Evolutionary conservation across 2,888 invertebrate species (phyloP).

Genomic region (Drosophila mimetica): DNA sequence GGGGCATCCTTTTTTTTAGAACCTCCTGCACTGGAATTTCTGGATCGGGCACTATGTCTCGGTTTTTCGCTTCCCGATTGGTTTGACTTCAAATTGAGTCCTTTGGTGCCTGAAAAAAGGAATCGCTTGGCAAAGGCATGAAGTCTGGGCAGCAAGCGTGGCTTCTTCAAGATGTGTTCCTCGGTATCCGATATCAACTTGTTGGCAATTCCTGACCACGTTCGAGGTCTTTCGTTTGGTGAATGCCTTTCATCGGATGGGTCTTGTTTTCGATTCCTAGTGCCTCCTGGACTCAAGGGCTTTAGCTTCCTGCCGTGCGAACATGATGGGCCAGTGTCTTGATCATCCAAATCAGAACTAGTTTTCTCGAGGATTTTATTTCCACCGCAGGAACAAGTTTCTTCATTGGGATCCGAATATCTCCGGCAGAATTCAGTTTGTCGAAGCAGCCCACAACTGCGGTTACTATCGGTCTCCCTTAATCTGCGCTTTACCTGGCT

Average conservation of each 20-base stretch:
- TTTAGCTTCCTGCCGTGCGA: background rate
- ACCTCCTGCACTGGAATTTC: background rate
- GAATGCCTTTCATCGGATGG: background rate
- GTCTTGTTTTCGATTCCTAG: background rate
- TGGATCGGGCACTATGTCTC: background rate
- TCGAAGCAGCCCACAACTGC: background rate
- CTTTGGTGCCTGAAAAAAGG: background rate
- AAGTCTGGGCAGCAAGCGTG: slow-evolving; percentile 11
- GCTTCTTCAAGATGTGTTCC: background rate
- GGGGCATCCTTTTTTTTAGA: background rate
- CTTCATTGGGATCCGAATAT: background rate
- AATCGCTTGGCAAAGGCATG: slow-evolving; percentile 12
- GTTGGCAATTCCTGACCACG: background rate
- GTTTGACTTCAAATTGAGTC: background rate
- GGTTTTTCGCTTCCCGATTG: background rate
- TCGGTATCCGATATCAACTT: background rate
- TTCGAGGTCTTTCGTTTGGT: background rate
- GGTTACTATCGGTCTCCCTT: background rate
- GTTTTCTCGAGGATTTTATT: no score
- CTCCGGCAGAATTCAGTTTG: background rate
- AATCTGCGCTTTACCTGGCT: background rate
- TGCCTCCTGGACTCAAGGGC: background rate
- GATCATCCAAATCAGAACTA: background rate
- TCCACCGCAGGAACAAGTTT: background rate
- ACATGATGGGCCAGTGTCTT: background rate